These are phyloP conservation scores for Heterohyrax brucei DNA, from an alignment of 2,797 vertebrate genomes.

Conservation along the genomic window DNA sequence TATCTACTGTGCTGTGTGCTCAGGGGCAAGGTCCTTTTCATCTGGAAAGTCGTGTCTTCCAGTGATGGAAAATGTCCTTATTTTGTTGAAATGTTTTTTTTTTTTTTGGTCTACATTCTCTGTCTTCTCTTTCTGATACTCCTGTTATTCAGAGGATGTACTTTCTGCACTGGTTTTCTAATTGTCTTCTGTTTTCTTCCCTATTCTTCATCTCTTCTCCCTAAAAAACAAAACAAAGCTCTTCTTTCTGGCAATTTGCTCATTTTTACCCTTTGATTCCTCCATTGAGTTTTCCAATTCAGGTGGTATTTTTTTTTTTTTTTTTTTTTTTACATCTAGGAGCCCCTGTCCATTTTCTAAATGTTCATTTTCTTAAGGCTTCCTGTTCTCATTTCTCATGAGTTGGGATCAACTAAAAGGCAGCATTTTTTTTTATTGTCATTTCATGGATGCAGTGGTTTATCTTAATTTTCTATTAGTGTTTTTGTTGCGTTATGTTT, in stretches of 20 bases:
- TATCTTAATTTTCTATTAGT: neutral
- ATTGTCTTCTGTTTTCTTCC: neutral
- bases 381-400: neutral
- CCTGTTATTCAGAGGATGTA: neutral
- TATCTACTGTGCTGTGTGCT: neutral
- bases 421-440: neutral
- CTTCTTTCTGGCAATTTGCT: conserved; percentile 35
- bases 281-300: neutral
- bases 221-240: neutral
- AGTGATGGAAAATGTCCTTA: conserved; percentile 25
- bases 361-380: conserved; percentile 34
- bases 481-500: neutral
- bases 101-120: neutral
- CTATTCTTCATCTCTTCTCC: neutral
- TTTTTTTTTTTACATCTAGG: too few species aligned
- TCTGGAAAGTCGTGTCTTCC: neutral
- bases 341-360: neutral
- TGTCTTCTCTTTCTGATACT: neutral
- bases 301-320: too few species aligned
- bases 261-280: neutral
- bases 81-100: neutral
- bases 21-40: neutral
- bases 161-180: neutral
- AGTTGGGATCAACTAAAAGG: too few species aligned
- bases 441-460: conserved; percentile 16